Evolutionary conservation across 2,888 invertebrate species (phyloP).

Genomic region (Epinotia demarniana): DNA sequence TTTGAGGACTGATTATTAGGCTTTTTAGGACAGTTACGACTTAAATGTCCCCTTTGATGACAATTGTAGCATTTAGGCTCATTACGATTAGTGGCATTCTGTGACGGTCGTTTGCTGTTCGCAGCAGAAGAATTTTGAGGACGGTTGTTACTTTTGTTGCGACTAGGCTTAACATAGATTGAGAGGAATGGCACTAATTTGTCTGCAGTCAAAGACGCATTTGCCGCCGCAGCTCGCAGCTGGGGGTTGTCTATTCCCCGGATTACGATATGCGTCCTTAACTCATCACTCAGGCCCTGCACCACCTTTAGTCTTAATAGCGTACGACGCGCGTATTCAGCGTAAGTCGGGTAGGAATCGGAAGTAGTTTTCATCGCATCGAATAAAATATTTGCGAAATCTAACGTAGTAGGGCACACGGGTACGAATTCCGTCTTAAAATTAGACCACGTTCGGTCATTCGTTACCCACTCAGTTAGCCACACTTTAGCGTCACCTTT

Average conservation of each 20-base stretch:
- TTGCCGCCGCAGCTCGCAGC: conserved; percentile 21
- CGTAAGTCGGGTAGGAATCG: conserved; percentile 38
- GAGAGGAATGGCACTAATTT: conserved; percentile 11
- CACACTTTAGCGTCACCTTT: conserved; percentile 31
- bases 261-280: conserved; percentile 22
- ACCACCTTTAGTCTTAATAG: conserved; percentile 32
- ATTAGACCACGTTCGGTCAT: conserved; percentile 9
- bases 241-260: conserved; percentile 33
- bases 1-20: conserved; percentile 1
- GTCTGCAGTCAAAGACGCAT: conserved; percentile 7
- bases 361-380: conserved; percentile 44
- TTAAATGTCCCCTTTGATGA: conserved; percentile 1
- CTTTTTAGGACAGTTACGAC: conserved; percentile 1
- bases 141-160: neutral
- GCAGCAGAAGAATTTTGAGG: neutral
- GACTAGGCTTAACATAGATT: conserved; percentile 14
- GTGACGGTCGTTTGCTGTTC: neutral
- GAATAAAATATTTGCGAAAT: conserved; percentile 45
- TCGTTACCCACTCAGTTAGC: conserved; percentile 10
- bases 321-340: conserved; percentile 40
- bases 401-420: conserved; percentile 41
- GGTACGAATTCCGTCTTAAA: conserved; percentile 12
- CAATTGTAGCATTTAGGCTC: conserved; percentile 2
- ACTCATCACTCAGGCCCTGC: conserved; percentile 24
- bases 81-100: neutral